Base-by-base conservation (phyloP, 2,113 vertebrate species). In the human region DNA sequence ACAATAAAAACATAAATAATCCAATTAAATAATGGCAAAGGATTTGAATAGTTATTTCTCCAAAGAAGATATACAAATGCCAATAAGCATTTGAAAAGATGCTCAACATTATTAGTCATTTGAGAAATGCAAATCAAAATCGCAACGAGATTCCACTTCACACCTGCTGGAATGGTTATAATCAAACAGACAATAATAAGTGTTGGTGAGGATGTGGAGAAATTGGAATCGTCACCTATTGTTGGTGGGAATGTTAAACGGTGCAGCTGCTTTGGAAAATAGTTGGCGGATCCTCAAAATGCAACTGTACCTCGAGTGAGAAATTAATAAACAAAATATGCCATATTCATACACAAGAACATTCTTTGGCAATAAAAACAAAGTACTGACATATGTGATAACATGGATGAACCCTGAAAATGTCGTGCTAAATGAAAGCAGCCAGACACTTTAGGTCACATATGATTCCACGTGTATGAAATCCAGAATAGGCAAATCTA, bases 201-300 rank as follows among this genome's bases (percentile, higher is more conserved):
- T 75, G 68, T n/a, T 59, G 23, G 18, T 27, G 55, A 95, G 40
- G 70, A 83, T 16, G 18, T 13, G 9, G 73, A 78, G 66, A 90
- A 79, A 79, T 0, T 52, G 30, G 38, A 72, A 90, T 75, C 84
- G 5, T 90, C 50, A 55, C 4, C 32, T 8, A 13, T 2, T 78
- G 48, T 45, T 86, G 40, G 27, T 82, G 12, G 57, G n/a, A 57
- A 95, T 48, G 25, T 32, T 50, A 84, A 79, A 59, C 2, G 5
- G 23, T n/a, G n/a, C 70, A 75, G 45, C 2, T 94, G n/a, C 55
- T 95, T 89, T 79, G 61, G 89, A 96, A 97, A 95, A 79, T 0
- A 85, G 57, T 45, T 80, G 85, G 78, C 68, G 89, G 81, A 91
- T 38, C 55, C 57, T 96, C 57, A 75, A 89, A 66, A 95, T 40